Evolutionary conservation across 37 sponge, comb jelly and placozoan genomes (phyloP), one percentile per base, ranked within the genome.

Genomic region (Beroe ovata): DNA sequence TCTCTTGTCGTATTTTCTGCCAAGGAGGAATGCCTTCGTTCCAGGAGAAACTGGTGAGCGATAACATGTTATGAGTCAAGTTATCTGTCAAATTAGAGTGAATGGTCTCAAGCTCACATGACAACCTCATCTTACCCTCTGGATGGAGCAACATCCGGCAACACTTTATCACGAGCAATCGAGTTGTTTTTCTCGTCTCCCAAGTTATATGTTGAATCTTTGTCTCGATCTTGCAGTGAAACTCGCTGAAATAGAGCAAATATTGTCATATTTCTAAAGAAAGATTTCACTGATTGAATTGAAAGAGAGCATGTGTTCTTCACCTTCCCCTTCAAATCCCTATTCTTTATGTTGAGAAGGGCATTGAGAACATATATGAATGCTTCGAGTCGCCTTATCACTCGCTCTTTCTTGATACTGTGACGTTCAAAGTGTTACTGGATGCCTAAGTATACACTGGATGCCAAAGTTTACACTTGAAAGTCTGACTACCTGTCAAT

Each of bases 1-100:
- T 77, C 38, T 77, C 84, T 40, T 77, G 84, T 40, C 33, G 38
- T 38, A 77, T 77, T 54, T 77, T 77, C 84, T 77, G 84, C 84
- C 84, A 77, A 3, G 84, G 54, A 40, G 84, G 84, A 77, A 77
- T 77, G 33, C 84, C 47, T 2, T 77, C 84, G 22, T 77, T 77
- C 84, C 84, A 77, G 18, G 84, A 28, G 23, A 77, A 77, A 6
- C 84, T 77, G 38, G 8, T 19, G n/a, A 63, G 26, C n/a, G n/a
- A n/a, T n/a, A n/a, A n/a, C n/a, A n/a, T n/a, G n/a, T n/a, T n/a
- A n/a, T n/a, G n/a, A n/a, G n/a, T n/a, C n/a, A n/a, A n/a, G n/a
- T n/a, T n/a, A n/a, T n/a, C n/a, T n/a, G n/a, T n/a, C n/a, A n/a
- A n/a, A n/a, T n/a, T n/a, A n/a, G n/a, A n/a, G n/a, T n/a, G n/a